Conservation (phyloP, 2,113 vertebrate genomes). For the human region DNA sequence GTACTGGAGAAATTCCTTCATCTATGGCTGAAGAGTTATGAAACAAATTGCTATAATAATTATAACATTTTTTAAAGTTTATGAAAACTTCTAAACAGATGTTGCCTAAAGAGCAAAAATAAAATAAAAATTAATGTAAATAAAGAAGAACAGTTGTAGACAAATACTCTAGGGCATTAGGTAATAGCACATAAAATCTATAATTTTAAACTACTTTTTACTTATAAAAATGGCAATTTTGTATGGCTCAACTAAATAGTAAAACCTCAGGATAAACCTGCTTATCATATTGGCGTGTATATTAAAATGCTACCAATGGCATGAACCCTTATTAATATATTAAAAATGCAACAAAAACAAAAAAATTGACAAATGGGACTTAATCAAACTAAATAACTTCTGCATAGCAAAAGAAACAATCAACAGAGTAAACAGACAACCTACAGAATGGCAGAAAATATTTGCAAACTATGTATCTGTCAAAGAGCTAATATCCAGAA, state of each 20-base stretch:
- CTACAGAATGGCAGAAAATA: neutral
- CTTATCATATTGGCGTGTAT: neutral
- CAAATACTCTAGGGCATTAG: neutral
- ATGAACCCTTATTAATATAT: neutral
- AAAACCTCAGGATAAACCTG: neutral
- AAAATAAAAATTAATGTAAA: neutral
- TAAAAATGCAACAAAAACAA: neutral
- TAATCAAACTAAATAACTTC: neutral
- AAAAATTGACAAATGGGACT: too few relatives aligned
- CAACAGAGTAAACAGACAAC: neutral
- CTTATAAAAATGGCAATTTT: neutral
- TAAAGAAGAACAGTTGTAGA: neutral
- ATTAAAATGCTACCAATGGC: neutral
- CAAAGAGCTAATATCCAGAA: neutral
- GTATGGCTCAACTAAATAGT: neutral
- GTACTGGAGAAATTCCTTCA: neutral
- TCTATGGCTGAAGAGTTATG: neutral
- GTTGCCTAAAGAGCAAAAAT: slow-evolving; percentile 27
- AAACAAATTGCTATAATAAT: neutral
- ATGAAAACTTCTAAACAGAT: slow-evolving; percentile 51
- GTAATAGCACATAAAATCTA: neutral
- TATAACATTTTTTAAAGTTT: slow-evolving; percentile 17
- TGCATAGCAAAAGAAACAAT: neutral
- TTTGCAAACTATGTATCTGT: neutral
- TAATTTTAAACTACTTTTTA: slow-evolving; percentile 1